Evolutionary conservation across 2,113 vertebrate species (phyloP).

Genomic region (Pangasianodon gigas): DNA sequence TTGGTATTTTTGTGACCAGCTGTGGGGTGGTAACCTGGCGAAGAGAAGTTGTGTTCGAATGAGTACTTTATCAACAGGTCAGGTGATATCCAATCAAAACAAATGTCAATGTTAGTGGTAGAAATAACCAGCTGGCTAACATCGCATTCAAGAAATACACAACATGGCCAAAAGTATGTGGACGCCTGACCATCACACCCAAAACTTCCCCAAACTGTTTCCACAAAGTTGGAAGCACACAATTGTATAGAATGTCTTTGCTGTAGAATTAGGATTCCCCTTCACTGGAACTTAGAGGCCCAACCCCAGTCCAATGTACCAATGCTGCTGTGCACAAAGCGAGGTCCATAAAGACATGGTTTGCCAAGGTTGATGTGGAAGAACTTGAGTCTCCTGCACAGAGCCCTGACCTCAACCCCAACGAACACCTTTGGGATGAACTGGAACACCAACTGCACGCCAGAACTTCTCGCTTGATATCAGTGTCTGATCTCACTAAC

Average conservation of each 20-base stretch:
- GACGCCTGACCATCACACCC: background rate
- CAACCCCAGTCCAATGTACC: background rate
- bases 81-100: background rate
- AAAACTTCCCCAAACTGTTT: background rate
- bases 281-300: background rate
- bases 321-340: background rate
- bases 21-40: background rate
- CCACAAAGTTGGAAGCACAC: background rate
- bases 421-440: background rate
- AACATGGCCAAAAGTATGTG: background rate
- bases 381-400: background rate
- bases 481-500: background rate
- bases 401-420: background rate
- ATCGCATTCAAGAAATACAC: background rate
- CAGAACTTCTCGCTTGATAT: background rate
- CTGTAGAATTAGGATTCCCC: background rate
- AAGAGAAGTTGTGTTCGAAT: background rate
- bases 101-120: too few relatives aligned
- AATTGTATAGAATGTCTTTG: background rate
- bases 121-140: background rate
- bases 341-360: background rate
- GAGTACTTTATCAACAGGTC: background rate
- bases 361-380: background rate
- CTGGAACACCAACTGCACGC: background rate
- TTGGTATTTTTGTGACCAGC: background rate